Percentiles rank a stretch among this genome's conserved stretches.
phyloP scores from a whole-genome alignment of 2,797 vertebrate species.

The Micropoecilia bifurca region DNA sequence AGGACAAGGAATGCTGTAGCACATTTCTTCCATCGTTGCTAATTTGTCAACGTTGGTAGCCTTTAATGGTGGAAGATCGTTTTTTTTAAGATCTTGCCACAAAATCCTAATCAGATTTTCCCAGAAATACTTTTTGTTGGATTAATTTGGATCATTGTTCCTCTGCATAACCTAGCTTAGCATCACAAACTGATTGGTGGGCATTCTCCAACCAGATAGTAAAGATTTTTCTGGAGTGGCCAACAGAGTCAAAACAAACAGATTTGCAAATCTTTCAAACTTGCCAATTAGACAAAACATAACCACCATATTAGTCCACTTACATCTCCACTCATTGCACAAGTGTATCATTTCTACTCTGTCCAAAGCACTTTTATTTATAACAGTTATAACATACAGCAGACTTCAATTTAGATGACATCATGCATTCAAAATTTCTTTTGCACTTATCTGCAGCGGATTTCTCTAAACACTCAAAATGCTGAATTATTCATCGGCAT shows the following conservation, averaged over 20 bases:
- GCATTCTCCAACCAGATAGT: no score
- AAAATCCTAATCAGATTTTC: neutral
- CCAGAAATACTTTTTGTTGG: no score
- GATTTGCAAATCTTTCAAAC: conserved; percentile 61
- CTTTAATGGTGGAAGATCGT: neutral
- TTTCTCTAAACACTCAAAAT: conserved; percentile 75
- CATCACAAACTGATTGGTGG: neutral
- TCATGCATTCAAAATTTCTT: conserved; percentile 66
- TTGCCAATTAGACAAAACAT: conserved; percentile 79
- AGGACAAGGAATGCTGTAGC: neutral
- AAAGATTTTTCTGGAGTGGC: no score
- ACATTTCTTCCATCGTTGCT: neutral
- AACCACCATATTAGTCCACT: conserved; percentile 78
- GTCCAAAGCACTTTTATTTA: conserved; percentile 63
- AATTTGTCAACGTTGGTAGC: neutral
- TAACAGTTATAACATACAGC: conserved; percentile 62
- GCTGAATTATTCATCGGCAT: conserved; percentile 67
- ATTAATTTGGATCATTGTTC: neutral
- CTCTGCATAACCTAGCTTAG: neutral
- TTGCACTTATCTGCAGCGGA: conserved; percentile 71
- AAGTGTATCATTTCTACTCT: conserved; percentile 64
- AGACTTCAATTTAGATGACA: conserved; percentile 64
- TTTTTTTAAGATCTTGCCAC: neutral
- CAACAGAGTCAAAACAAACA: conserved; percentile 54
- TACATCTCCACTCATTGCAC: conserved; percentile 53